Evolutionary conservation across 2,113 vertebrate genomes (phyloP).

Genomic region (Gadus chalcogrammus): DNA sequence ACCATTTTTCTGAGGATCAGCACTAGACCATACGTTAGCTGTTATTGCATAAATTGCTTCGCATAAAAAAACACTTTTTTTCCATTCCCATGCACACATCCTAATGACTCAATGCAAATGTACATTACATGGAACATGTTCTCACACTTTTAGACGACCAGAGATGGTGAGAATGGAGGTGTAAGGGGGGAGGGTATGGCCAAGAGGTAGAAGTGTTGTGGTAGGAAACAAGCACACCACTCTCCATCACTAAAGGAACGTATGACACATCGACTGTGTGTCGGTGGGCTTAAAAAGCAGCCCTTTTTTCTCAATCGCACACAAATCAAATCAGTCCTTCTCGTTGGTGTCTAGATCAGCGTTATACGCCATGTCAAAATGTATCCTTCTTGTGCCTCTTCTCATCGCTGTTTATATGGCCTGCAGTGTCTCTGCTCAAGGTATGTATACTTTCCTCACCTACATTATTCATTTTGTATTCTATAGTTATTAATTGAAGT

Average conservation of each 20-base stretch:
- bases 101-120: too few species aligned
- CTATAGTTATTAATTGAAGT: background rate
- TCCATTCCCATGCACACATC: too few species aligned
- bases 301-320: background rate
- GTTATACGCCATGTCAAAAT: slow-evolving; percentile 27
- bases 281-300: slow-evolving; percentile 22
- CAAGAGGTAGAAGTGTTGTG: background rate
- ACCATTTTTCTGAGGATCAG: too few species aligned
- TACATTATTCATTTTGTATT: background rate
- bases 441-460: slow-evolving; percentile 22
- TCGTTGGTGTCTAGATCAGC: too few species aligned
- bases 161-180: slow-evolving; percentile 16
- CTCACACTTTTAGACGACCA: slow-evolving; percentile 34
- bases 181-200: background rate
- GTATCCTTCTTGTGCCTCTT: slow-evolving; percentile 24
- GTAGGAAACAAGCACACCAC: slow-evolving; percentile 36
- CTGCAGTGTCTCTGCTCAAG: slow-evolving; percentile 29
- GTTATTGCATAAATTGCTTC: too few species aligned
- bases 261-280: slow-evolving; percentile 21
- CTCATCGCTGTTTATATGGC: slow-evolving; percentile 19
- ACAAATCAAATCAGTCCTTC: slow-evolving; percentile 8
- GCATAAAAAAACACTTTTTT: too few species aligned
- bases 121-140: too few species aligned
- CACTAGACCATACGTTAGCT: too few species aligned
- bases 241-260: slow-evolving; percentile 39